Evolutionary conservation across 2,888 invertebrate genomes (phyloP), one percentile per base, ranked within the genome.

Genomic region (Cybosia mesomella): DNA sequence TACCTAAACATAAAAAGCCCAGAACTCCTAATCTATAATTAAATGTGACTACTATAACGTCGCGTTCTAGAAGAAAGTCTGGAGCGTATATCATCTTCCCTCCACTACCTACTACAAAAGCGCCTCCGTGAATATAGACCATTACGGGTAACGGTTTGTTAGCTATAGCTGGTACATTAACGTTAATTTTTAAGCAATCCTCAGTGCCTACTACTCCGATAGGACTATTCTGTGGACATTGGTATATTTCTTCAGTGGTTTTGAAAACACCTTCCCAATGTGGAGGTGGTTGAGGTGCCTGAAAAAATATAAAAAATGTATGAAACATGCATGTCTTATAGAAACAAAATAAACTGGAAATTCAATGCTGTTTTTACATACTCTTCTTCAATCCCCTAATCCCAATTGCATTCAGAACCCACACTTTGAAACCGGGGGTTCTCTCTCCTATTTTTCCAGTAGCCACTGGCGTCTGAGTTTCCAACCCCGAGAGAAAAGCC

Each of bases 121-220:
- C 92, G 54, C 93, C 93, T 39, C 92, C 92, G 49, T 93, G 92
- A n/a, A 93, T 88, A 69, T 83, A 92, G 0, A 89, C 89, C 91
- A 93, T 92, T 2, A 93, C 92, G 24, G 92, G 87, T 2, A 91
- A 70, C 13, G 86, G 88, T 71, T 63, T 75, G 63, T 74, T 73
- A 2, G 75, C 70, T 13, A 49, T 70, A 2, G 76, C 79, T 62
- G 93, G 93, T 24, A 88, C 88, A 66, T 91, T 91, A 0, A 93
- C 86, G 64, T 93, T 93, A 8, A 90, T 78, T 80, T 88, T 90
- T 3, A 92, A 72, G 61, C 92, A 92, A 64, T 93, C 91, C 83
- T 93, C 93, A 28, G 79, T 72, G 9, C 92, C 92, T 4, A 87
- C 13, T 1, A 74, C 71, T 43, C 71, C 75, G 9, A 73, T 18